Conservation (phyloP, 1,140 invertebrate genomes). For the Aphaenogaster ashmeadi region DNA sequence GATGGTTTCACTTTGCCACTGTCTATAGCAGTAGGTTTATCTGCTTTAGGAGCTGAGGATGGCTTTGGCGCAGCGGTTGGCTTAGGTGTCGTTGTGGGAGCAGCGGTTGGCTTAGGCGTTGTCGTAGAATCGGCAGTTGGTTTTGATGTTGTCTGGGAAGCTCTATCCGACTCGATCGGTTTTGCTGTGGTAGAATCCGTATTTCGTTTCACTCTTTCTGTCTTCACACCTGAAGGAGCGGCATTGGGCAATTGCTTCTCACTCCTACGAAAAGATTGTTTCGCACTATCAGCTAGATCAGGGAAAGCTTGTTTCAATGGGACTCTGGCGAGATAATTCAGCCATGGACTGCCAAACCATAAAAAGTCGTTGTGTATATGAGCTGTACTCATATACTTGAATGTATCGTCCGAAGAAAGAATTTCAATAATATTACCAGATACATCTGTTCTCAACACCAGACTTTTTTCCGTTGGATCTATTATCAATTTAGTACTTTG, state of each 20-base stretch:
- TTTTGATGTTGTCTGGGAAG: constrained; percentile 60
- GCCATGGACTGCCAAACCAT: constrained; percentile 91
- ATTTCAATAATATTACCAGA: constrained; percentile 90
- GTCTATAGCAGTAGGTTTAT: constrained; percentile 1
- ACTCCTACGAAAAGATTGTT: constrained; percentile 6
- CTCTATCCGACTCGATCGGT: constrained; percentile 50
- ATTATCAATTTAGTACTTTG: constrained; percentile 74
- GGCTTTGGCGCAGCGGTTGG: constrained; percentile 8
- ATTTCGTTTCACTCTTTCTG: constrained; percentile 61
- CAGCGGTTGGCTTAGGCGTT: constrained; percentile 56
- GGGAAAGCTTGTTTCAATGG: constrained; percentile 88
- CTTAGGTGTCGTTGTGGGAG: constrained; percentile 51
- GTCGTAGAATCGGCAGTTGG: constrained; percentile 60
- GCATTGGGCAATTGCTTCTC: background rate
- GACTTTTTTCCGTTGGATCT: constrained; percentile 75
- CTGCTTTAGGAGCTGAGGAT: background rate
- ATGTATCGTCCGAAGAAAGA: constrained; percentile 87
- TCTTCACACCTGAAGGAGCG: constrained; percentile 30
- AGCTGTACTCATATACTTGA: constrained; percentile 88
- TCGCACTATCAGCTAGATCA: constrained; percentile 72
- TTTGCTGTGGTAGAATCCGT: constrained; percentile 68
- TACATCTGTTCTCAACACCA: constrained; percentile 89
- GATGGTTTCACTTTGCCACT: background rate
- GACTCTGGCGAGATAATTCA: constrained; percentile 90
- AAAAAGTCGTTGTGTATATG: constrained; percentile 88